Base-by-base conservation (phyloP, 2,888 invertebrate genomes). In the Parapristionchus giblindavisi region DNA sequence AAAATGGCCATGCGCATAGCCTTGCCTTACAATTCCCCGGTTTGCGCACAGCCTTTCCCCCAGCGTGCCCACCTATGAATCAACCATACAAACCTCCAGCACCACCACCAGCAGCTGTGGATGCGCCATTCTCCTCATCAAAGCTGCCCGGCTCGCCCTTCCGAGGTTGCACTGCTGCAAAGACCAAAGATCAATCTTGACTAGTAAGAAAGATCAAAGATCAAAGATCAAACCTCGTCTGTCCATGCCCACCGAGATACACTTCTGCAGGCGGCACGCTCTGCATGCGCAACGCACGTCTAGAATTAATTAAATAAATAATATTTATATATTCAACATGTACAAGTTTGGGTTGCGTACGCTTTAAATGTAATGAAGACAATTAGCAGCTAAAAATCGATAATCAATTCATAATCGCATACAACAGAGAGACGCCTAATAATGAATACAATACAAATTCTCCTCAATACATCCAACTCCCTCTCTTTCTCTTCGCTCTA, bases 231-330 rank as follows among this genome's bases (percentile, higher is more conserved):
- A 1, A 75, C 82, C 83, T 63, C 79, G 78, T 68, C 77, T 77
- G 48, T 85, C 85, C 85, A 85, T 85, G 34, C 85, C 84, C 24
- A 82, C 82, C 21, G 78, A 52, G 60, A 79, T 79, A 72, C 85
- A 85, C 74, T 85, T 84, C 56, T 79, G 75, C 70, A 83, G 66
- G 3, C 86, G 81, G 76, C 86, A 86, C 21, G 85, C 84, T 14
- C 86, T 79, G 76, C 86, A 86, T 1, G 86, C 86, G 79, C 86
- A 86, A 24, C 86, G 80, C n/a, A 85, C 86, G 71, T 85, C 85
- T 86, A 75, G 75, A 81, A 65, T 8, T 6, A 5, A 54, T 8
- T n/a, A 43, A 38, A 4, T 11, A 6, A n/a, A 34, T 40, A 40
- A 2, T 3, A 38, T 63, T n/a, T 48, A 11, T 48, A 14, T 14